Conservation (phyloP, 64 coral and sea anemone genomes). For the Porites australiensis region DNA sequence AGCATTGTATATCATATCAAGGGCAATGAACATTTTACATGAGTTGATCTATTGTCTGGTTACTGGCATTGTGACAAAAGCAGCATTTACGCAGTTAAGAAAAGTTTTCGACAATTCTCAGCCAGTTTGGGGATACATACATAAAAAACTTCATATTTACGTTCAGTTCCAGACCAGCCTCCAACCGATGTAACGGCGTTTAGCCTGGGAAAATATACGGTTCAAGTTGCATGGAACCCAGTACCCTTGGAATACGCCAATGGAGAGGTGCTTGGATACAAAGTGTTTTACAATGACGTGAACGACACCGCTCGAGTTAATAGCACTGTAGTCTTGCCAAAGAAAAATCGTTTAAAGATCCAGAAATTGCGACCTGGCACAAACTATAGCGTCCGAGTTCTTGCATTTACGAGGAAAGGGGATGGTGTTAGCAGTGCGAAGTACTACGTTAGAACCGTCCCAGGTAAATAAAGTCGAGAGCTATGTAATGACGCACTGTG, state of each 20-base stretch:
- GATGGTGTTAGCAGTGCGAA: not conserved
- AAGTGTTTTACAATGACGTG: not conserved
- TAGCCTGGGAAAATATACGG: not conserved
- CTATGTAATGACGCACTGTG: too few relatives aligned
- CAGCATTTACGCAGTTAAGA: too few relatives aligned
- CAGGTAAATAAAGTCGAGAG: not conserved
- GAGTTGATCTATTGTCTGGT: too few relatives aligned
- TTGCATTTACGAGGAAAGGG: constrained; percentile 10
- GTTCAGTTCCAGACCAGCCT: constrained; percentile 13
- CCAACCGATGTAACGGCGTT: not conserved
- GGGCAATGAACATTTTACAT: too few relatives aligned
- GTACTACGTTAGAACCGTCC: not conserved
- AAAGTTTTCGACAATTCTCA: too few relatives aligned
- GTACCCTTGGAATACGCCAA: not conserved
- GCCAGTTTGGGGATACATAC: too few relatives aligned
- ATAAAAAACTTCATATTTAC: too few relatives aligned
- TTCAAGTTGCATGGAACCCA: not conserved
- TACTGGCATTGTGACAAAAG: too few relatives aligned
- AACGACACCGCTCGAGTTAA: not conserved
- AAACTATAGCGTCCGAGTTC: not conserved
- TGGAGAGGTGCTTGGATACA: constrained; percentile 8
- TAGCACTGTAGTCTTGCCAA: not conserved
- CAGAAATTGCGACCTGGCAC: not conserved
- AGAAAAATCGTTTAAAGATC: not conserved
- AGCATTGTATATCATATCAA: too few relatives aligned